phyloP scores from a whole-genome alignment of 1,140 invertebrate genomes.

The Habropoda laboriosa region DNA sequence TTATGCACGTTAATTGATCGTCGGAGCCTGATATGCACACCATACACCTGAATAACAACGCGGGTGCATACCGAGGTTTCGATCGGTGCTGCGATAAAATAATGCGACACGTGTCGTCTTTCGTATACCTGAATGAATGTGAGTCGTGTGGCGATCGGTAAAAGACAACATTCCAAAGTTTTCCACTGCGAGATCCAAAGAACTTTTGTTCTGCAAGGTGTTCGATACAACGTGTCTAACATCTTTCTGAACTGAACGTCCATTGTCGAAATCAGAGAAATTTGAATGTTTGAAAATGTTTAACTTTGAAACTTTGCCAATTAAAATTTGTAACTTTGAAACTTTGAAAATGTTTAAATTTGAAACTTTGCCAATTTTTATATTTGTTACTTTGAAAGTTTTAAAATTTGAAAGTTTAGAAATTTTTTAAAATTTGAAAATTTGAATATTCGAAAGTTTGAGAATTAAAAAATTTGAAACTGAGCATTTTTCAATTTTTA shows the following conservation, averaged over 20 bases:
- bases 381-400: no score
- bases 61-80: background rate
- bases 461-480: no score
- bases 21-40: background rate
- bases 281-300: background rate
- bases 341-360: background rate
- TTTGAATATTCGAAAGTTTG: no score
- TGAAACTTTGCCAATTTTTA: background rate
- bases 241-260: background rate
- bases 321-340: background rate
- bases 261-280: background rate
- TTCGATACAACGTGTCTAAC: background rate
- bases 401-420: no score
- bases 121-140: background rate
- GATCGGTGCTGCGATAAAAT: background rate
- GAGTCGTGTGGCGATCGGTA: background rate
- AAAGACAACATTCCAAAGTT: conserved; percentile 6
- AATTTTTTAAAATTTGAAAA: no score
- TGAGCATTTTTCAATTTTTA: no score
- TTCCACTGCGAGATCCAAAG: background rate
- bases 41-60: background rate
- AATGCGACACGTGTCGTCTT: background rate
- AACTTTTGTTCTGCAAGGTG: background rate
- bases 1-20: conserved; percentile 5
- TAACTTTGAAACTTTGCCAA: background rate